Base-by-base conservation (phyloP, 2,113 vertebrate genomes). In the Epinephelus fuscoguttatus region DNA sequence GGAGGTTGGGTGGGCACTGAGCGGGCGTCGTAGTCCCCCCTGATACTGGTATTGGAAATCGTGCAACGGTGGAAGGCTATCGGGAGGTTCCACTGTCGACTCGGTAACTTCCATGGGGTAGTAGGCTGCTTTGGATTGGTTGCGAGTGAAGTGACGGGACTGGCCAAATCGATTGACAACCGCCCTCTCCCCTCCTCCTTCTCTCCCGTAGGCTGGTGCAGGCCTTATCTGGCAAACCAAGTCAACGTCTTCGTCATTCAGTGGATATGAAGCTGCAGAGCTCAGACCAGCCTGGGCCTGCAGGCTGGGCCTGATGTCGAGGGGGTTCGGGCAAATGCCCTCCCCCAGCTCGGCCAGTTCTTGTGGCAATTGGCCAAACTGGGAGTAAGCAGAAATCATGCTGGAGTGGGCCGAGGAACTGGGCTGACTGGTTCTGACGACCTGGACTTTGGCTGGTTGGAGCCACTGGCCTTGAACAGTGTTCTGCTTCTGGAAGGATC, bases 71-170 rank as follows among this genome's bases (percentile, higher is more conserved):
- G 69, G 70, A 3, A 96, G 95, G 85, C 96, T 96, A 2, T 98
- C 97, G 0, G 96, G 95, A 12, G 97, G 96, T 30, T 95, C 96
- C 49, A 70, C 7, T 25, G 97, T 78, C 56, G 95, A 82, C 93
- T 88, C 0, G 72, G 96, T 84, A 82, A 74, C 96, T 90, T 99
- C 98, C 18, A 97, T 96, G 0, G 97, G 98, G 40, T 99, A 99
- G 89, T 97, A 97, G 42, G 98, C 98, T 2, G 98, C 97, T 82
- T 93, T 94, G 0, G 98, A 98, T 78, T 99, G 98, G 94, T 97
- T 99, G 12, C 97, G 96, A n/a, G 96, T 97, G 4, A 98, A 97
- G 93, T 98, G 97, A 7, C 95, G 96, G 0, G 97, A 95, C 88
- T 97, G 97, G 74, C 94, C 95, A 53, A 91, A 93, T 0, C 77